Evolutionary conservation across 1,140 invertebrate species (phyloP).

Genomic region (Caenorhabditis inopinata): DNA sequence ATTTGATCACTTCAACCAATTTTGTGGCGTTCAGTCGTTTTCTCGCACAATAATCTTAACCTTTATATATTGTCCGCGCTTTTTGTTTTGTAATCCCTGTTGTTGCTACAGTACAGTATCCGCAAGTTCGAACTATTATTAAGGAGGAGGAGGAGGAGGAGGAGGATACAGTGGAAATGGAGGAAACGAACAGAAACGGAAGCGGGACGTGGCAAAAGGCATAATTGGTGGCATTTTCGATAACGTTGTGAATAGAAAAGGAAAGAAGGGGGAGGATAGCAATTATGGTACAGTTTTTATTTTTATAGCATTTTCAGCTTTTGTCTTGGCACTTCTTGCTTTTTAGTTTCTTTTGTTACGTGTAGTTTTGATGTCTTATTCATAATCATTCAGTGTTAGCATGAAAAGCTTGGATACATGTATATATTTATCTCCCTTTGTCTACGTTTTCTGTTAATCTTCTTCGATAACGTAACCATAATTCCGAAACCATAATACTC

Average conservation of each 20-base stretch:
- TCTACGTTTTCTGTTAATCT: too few relatives aligned
- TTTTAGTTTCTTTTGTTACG: not conserved
- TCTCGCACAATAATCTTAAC: not conserved
- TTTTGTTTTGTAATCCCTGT: not conserved
- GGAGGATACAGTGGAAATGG: not conserved
- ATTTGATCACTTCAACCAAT: too few relatives aligned
- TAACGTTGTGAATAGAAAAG: not conserved
- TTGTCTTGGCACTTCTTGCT: too few relatives aligned
- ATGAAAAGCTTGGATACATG: too few relatives aligned
- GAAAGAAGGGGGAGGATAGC: not conserved
- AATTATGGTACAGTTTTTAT: not conserved
- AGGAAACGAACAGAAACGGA: not conserved
- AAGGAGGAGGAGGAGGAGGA: not conserved
- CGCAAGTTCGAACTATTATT: not conserved
- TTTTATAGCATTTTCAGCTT: too few relatives aligned
- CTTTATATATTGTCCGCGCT: constrained; percentile 4
- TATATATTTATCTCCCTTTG: too few relatives aligned
- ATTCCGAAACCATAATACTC: too few relatives aligned
- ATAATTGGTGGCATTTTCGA: constrained; percentile 19
- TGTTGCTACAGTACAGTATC: not conserved
- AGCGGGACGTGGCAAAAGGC: constrained; percentile 16
- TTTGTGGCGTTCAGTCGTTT: not conserved
- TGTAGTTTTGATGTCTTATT: not conserved
- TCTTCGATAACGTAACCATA: too few relatives aligned
- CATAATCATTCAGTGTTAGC: not conserved